Conservation (phyloP, 2,797 vertebrate species). For the Eutrigla gurnardus region DNA sequence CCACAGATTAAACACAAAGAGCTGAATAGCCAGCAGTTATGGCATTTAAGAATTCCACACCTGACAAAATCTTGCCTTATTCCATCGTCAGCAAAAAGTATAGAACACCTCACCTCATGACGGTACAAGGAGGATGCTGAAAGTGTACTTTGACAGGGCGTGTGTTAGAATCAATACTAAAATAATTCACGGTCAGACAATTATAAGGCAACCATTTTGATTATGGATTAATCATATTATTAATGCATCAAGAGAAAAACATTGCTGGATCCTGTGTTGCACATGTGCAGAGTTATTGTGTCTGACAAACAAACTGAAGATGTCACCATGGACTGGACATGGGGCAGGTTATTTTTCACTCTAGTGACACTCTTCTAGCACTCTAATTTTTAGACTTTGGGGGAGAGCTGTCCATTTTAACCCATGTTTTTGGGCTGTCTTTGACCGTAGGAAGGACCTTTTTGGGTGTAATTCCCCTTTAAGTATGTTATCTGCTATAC, state of each 20-base stretch:
- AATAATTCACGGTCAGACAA: background rate
- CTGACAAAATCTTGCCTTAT: conserved; percentile 62
- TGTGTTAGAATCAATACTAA: background rate
- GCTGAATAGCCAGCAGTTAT: conserved; percentile 54
- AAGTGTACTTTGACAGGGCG: conserved; percentile 18
- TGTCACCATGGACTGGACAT: background rate
- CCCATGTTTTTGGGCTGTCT: background rate
- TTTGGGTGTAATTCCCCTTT: background rate
- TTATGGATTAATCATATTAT: background rate
- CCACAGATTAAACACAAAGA: conserved; percentile 56
- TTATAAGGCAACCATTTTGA: background rate
- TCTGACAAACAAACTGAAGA: background rate
- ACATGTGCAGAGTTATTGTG: background rate
- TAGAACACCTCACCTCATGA: conserved; percentile 15
- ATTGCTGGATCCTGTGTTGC: background rate
- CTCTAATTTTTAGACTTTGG: background rate
- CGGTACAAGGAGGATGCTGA: background rate
- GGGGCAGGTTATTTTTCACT: background rate
- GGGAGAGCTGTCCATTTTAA: background rate
- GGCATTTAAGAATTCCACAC: conserved; percentile 63
- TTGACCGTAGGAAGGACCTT: background rate
- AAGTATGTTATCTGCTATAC: background rate
- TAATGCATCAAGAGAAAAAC: background rate
- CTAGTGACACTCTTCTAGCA: background rate
- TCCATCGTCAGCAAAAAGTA: conserved; percentile 60